Base-by-base conservation (phyloP, 2,113 vertebrate genomes). In the Conger conger region DNA sequence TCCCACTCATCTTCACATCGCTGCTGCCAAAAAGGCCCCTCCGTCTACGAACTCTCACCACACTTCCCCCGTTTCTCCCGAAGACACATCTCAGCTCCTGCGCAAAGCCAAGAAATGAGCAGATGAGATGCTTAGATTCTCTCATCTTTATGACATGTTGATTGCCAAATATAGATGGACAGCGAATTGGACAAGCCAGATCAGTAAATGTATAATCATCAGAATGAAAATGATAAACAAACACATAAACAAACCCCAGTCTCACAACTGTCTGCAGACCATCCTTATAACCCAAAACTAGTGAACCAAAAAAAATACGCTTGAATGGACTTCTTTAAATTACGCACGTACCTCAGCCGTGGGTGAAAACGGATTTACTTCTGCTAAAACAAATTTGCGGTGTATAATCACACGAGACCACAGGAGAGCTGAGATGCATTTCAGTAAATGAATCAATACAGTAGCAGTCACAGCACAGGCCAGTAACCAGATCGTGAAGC, bases 401-500 rank as follows among this genome's bases (percentile, higher is more conserved):
- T 76, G 77, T 57, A 84, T 84, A 92, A 88, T 91, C 86, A 88
- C 89, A 87, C 76, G 85, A 83, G 83, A 86, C 78, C 82, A 50
- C 42, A 23, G 80, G 16, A 35, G 79, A 23, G 63, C 18, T 40
- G n/a, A 57, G 45, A 73, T 45, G 38, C 79, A 30, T 81, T 68
- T 37, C 37, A 53, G 50, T 60, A 53, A 76, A 81, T 53, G 30
- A 88, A 83, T 82, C 78, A 45, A 63, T 84, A 9, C 86, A 82
- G 89, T 86, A 88, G 88, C 87, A 90, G 89, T 89, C 88, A 86
- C 79, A 80, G 88, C 83, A 82, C 83, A 91, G 87, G 88, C 85
- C 88, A 91, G 89, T 91, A 91, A 92, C 91, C 88, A 92, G 90
- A 89, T 93, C 90, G 90, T 85, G 81, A 84, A 80, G 86, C 88